Evolutionary conservation across 2,797 vertebrate species (phyloP), one percentile per base, ranked within the genome.

Genomic region (Perodicticus potto): DNA sequence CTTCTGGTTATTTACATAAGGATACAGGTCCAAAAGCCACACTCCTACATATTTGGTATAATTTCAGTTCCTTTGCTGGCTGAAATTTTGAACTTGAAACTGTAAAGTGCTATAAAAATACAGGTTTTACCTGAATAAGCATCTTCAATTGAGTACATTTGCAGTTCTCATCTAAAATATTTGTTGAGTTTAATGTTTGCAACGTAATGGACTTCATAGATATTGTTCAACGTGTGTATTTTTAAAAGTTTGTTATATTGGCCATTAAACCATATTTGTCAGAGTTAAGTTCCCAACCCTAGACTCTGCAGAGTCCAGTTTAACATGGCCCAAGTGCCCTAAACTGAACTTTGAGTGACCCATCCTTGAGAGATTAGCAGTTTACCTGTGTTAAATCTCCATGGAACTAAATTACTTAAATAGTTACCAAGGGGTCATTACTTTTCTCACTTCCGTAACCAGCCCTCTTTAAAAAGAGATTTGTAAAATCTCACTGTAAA

Each of bases 401-500:
- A 34, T 45, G 14, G n/a, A 65, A 69, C 22, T 78, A 17, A 32
- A 7, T 40, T 57, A 23, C 25, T 22, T 23, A 49, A 20, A 7
- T 29, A 65, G 29, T 83, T 85, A 67, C 3, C 5, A 8, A 74
- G 59, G 17, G 55, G 16, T 29, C 73, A 19, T 72, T 45, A 45
- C 65, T n/a, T 72, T 57, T 63, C 89, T 85, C 34, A 69, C 63
- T 94, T 93, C 49, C 93, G 14, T 53, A 72, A 92, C 14, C 43
- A n/a, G 23, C 27, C 40, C 45, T 1, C 45, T 43, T 92, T 86
- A 81, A 92, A 92, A 89, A 53, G 0, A 20, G 7, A 69, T 67
- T 94, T 87, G 32, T 76, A 95, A 85, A 77, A 20, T 7, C 43
- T 97, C 27, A 63, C 2, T 20, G n/a, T 69, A 73, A 69, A 90